A percentile compares a stretch with the other conserved stretches of the same genome.
Evolutionary conservation across 2,888 invertebrate species (phyloP).

Genomic region (Deilephila porcellus): DNA sequence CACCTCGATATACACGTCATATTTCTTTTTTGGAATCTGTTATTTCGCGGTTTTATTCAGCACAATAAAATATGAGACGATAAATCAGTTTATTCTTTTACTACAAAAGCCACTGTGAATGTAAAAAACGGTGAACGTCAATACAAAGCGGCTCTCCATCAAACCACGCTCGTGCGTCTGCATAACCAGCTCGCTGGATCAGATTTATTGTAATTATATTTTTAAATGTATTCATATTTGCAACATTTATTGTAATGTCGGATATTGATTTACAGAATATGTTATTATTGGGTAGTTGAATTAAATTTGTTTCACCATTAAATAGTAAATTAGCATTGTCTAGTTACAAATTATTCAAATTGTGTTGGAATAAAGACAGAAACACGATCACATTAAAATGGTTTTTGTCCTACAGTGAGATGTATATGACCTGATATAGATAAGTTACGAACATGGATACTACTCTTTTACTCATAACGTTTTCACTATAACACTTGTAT

Average conservation of each 20-base stretch:
- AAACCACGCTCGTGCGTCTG: conserved; percentile 21
- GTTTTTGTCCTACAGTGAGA: no score
- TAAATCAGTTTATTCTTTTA: neutral
- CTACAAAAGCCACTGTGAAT: conserved; percentile 17
- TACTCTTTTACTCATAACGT: no score
- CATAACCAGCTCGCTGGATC: conserved; percentile 17
- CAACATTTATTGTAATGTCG: conserved; percentile 9
- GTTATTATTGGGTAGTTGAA: no score
- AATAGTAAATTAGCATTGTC: no score
- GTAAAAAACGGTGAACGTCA: neutral
- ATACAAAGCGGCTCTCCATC: conserved; percentile 12
- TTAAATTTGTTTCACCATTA: no score
- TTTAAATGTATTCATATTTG: conserved; percentile 11
- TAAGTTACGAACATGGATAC: no score
- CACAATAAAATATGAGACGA: conserved; percentile 8
- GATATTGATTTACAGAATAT: neutral
- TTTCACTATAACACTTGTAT: no score
- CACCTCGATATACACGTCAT: neutral
- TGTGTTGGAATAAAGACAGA: no score
- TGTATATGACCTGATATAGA: no score
- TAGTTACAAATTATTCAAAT: no score
- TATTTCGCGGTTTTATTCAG: neutral
- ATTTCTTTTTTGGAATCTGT: neutral
- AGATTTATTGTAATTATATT: conserved; percentile 23
- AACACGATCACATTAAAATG: no score